Percentiles rank a stretch among this genome's conserved stretches.
Evolutionary conservation across 2,888 invertebrate genomes (phyloP).

Genomic region (Rhopalosiphum nymphaeae): DNA sequence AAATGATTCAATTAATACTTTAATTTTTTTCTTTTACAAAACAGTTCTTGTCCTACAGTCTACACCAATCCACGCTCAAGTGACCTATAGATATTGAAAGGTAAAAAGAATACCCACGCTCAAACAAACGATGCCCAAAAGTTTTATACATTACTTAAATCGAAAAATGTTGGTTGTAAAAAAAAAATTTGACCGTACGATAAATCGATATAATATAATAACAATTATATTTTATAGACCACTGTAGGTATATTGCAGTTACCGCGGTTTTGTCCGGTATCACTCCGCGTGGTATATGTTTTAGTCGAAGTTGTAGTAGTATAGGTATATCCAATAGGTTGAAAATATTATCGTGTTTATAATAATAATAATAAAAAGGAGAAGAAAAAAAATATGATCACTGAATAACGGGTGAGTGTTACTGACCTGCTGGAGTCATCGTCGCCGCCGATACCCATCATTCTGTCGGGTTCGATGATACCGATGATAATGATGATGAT

Average conservation of each 20-base stretch:
- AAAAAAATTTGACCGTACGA: not conserved
- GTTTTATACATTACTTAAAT: not conserved
- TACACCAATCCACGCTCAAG: not conserved
- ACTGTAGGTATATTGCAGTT: not conserved
- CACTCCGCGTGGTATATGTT: not conserved
- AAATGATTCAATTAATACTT: not conserved
- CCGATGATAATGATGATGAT: not conserved
- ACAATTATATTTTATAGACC: not conserved
- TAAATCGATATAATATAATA: not conserved
- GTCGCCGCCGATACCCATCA: slow-evolving; percentile 60
- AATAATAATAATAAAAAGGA: no score
- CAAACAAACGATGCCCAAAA: not conserved
- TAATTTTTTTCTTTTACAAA: not conserved
- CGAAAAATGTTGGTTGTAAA: not conserved
- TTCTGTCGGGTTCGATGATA: not conserved
- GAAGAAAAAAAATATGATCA: no score
- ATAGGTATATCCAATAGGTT: no score
- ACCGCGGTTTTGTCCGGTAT: not conserved
- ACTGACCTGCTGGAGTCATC: slow-evolving; percentile 61
- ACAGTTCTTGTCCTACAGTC: not conserved
- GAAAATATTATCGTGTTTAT: no score
- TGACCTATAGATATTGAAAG: no score
- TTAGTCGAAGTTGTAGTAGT: not conserved
- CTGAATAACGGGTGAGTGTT: not conserved
- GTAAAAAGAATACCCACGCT: not conserved